These are phyloP conservation scores for Apocheima hispidaria DNA, from an alignment of 2,888 invertebrate genomes.

Conservation along the genomic window DNA sequence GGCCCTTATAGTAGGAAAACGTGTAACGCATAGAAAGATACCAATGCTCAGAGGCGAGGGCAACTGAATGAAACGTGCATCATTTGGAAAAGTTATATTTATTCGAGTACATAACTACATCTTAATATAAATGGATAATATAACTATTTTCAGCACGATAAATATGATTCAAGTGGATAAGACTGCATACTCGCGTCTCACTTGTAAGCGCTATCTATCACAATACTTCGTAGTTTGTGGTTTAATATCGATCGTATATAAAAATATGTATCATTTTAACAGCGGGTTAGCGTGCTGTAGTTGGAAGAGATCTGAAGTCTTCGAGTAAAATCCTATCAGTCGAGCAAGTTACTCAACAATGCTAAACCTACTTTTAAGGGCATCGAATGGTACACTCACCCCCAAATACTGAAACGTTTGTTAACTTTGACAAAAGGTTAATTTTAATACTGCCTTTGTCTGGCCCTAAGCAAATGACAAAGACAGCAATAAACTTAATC, in stretches of 20 bases:
- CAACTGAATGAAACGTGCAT: slow-evolving; percentile 53
- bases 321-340: slow-evolving; percentile 21
- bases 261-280: slow-evolving; percentile 73
- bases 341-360: slow-evolving; percentile 40
- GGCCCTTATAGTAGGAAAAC: too few species aligned
- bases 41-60: too few species aligned
- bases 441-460: too few species aligned
- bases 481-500: too few species aligned
- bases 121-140: slow-evolving; percentile 85
- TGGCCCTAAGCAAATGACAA: too few species aligned
- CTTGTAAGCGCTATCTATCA: slow-evolving; percentile 78
- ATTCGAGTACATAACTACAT: slow-evolving; percentile 87
- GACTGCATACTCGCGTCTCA: slow-evolving; percentile 68
- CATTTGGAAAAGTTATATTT: slow-evolving; percentile 85
- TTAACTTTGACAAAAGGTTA: too few species aligned
- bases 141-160: slow-evolving; percentile 84
- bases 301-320: slow-evolving; percentile 61
- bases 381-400: too few species aligned
- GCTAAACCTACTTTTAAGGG: slow-evolving; percentile 22
- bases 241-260: slow-evolving; percentile 66
- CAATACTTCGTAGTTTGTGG: slow-evolving; percentile 72
- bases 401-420: too few species aligned
- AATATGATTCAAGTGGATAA: slow-evolving; percentile 81
- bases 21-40: too few species aligned
- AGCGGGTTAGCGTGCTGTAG: slow-evolving; percentile 59